These are phyloP conservation scores for Microchrysa polita DNA, from an alignment of 2,888 invertebrate species.

Conservation along the genomic window DNA sequence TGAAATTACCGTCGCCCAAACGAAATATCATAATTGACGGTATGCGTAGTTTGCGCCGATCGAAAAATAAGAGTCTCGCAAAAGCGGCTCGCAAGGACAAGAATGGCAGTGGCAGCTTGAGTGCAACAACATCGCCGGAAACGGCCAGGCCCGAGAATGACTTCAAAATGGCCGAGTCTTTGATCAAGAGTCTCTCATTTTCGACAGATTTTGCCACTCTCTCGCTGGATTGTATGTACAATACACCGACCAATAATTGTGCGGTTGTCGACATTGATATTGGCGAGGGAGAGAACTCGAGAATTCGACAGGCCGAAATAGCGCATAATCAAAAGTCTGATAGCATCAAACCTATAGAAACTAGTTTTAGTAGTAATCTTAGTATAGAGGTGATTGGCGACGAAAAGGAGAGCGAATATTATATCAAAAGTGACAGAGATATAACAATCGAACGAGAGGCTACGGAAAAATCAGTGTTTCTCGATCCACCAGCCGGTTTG, in stretches of 20 bases:
- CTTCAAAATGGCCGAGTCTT: constrained; percentile 55
- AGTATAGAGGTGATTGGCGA: constrained; percentile 23
- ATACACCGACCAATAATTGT: constrained; percentile 62
- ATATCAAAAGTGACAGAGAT: constrained; percentile 61
- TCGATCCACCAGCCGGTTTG: constrained; percentile 52
- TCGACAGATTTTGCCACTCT: constrained; percentile 58
- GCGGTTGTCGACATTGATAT: constrained; percentile 50
- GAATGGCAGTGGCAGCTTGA: constrained; percentile 6
- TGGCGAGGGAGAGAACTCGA: constrained; percentile 23
- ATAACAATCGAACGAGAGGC: constrained; percentile 57
- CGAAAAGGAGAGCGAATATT: constrained; percentile 56
- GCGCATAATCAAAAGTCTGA: constrained; percentile 8
- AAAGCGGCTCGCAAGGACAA: constrained; percentile 53
- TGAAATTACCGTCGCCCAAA: constrained; percentile 60
- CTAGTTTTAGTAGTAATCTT: constrained; percentile 17
- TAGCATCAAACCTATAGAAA: background rate
- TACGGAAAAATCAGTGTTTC: constrained; percentile 50
- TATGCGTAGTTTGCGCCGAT: constrained; percentile 60
- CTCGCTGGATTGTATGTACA: constrained; percentile 58
- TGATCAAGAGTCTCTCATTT: constrained; percentile 61
- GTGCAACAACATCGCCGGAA: constrained; percentile 21
- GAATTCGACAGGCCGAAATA: background rate
- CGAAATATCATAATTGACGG: constrained; percentile 59
- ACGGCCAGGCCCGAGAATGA: constrained; percentile 8
- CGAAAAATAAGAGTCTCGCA: constrained; percentile 55